These are phyloP conservation scores for Crax fasciolata DNA, from an alignment of 2,797 vertebrate species.

Conservation along the genomic window DNA sequence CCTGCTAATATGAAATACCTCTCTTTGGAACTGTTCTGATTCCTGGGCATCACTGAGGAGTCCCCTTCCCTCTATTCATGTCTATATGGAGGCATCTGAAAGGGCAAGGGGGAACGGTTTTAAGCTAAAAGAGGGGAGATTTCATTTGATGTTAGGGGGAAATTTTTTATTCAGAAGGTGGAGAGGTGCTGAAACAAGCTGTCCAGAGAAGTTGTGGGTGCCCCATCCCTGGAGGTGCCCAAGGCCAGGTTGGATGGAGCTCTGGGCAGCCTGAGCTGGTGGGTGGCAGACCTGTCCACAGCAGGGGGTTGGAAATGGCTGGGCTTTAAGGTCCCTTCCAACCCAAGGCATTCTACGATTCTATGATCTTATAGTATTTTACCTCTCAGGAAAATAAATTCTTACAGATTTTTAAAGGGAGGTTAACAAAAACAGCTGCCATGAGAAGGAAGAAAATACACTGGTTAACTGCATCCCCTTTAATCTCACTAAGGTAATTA, in stretches of 20 bases:
- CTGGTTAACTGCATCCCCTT: neutral
- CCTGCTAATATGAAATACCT: neutral
- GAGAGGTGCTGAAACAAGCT: too few relatives aligned
- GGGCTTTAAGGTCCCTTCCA: too few relatives aligned
- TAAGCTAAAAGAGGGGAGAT: too few relatives aligned
- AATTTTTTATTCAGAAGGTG: too few relatives aligned
- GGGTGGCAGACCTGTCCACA: too few relatives aligned
- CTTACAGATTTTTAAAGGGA: neutral
- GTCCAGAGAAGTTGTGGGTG: too few relatives aligned
- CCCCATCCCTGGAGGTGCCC: too few relatives aligned
- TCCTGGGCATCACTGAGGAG: neutral
- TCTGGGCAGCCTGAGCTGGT: too few relatives aligned
- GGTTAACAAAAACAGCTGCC: neutral
- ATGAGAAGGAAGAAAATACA: conserved; percentile 3
- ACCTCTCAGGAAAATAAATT: neutral
- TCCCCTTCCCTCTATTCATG: neutral
- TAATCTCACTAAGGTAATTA: neutral
- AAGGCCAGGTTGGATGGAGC: too few relatives aligned
- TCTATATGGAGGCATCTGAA: neutral
- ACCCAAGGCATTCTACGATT: too few relatives aligned
- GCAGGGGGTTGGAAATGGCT: too few relatives aligned
- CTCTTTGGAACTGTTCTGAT: neutral
- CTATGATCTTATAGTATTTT: neutral
- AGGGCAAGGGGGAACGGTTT: neutral
- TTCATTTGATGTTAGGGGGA: too few relatives aligned